Evolutionary conservation across 2,113 vertebrate species (phyloP).

Genomic region (Gymnorhina tibicen): DNA sequence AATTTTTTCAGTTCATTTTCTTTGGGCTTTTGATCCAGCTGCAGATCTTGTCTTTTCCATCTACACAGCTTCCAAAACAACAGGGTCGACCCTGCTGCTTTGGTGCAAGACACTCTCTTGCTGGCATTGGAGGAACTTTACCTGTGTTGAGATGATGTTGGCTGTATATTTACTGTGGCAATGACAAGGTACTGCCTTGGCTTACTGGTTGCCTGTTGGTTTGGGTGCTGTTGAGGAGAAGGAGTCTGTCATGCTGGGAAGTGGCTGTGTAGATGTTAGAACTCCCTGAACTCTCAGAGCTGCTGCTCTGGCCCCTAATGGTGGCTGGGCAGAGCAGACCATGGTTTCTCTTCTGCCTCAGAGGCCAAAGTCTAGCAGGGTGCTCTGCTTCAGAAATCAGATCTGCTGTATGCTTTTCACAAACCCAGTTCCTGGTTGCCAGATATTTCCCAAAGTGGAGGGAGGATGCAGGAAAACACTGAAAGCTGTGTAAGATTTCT

Average conservation of each 20-base stretch:
- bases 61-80: not conserved
- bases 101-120: rapidly evolving
- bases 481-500: not conserved
- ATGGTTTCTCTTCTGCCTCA: not conserved
- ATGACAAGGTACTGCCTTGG: not conserved
- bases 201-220: not conserved
- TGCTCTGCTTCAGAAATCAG: not conserved
- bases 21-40: not conserved
- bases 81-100: not conserved
- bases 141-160: not conserved
- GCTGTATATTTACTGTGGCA: not conserved
- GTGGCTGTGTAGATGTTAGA: not conserved
- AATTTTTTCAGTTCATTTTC: not conserved
- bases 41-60: not conserved
- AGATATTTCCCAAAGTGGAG: not conserved
- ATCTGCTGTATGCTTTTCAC: not conserved
- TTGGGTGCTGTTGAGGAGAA: not conserved
- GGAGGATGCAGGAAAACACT: not conserved
- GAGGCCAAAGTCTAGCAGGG: not conserved
- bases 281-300: not conserved
- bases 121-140: not conserved
- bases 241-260: not conserved
- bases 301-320: not conserved
- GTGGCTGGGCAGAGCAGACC: not conserved
- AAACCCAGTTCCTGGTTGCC: not conserved